A percentile compares a stretch with the other conserved stretches of the same genome.
Evolutionary conservation across 1,140 invertebrate genomes (phyloP).

Genomic region (Papilio dardanus): DNA sequence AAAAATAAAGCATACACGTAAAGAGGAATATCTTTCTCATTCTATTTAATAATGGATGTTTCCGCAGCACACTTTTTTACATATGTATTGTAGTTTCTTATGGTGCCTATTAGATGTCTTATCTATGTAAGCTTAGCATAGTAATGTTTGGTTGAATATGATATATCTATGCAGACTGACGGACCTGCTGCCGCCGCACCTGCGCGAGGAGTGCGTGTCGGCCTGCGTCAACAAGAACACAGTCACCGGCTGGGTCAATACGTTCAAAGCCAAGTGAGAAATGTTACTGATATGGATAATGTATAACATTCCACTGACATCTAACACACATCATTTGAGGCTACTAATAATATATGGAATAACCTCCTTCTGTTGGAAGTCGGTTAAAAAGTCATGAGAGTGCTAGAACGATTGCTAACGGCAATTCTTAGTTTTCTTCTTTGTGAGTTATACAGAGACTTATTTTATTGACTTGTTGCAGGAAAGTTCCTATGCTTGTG

Average conservation of each 20-base stretch:
- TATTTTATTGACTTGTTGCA: conserved; percentile 48
- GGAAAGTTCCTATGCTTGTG: conserved; percentile 74
- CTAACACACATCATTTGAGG: too few relatives aligned
- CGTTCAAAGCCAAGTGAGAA: conserved; percentile 85
- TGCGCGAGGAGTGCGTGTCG: conserved; percentile 85
- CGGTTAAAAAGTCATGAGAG: too few relatives aligned
- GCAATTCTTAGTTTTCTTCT: too few relatives aligned
- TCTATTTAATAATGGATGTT: too few relatives aligned
- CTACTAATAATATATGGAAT: too few relatives aligned
- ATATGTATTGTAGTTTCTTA: too few relatives aligned
- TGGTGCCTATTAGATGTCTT: conserved; percentile 4
- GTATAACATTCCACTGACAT: background rate
- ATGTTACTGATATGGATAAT: background rate
- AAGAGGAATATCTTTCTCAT: conserved; percentile 14
- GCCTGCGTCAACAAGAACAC: conserved; percentile 84
- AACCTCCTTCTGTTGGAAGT: too few relatives aligned
- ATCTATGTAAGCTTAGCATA: background rate
- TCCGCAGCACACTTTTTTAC: background rate
- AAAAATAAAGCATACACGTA: conserved; percentile 86
- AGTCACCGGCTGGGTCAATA: conserved; percentile 90
- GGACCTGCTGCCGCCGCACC: conserved; percentile 86
- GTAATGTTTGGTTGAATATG: background rate
- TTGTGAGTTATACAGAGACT: too few relatives aligned
- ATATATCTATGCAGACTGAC: conserved; percentile 74
- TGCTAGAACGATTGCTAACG: too few relatives aligned